A percentile compares a stretch with the other conserved stretches of the same genome.
phyloP scores from a whole-genome alignment of 1,140 invertebrate genomes.

The Heliconius hermathena region DNA sequence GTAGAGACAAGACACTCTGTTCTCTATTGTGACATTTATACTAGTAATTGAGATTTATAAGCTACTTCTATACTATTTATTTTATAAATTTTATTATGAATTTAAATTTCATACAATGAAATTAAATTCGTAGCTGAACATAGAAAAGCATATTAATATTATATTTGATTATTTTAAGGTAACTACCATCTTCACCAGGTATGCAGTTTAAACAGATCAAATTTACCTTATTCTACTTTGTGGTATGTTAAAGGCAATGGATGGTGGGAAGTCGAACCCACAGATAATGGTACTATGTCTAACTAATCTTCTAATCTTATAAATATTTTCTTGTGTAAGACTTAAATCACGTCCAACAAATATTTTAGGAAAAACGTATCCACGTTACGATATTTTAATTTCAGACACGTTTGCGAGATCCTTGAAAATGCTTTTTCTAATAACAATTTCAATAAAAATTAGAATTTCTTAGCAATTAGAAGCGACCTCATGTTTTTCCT shows the following conservation, averaged over 20 bases:
- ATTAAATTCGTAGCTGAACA: too few species aligned
- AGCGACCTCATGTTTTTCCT: constrained; percentile 30
- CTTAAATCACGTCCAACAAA: not conserved
- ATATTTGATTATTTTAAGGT: too few species aligned
- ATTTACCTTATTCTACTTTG: not conserved
- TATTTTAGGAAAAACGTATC: not conserved
- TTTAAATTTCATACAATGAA: too few species aligned
- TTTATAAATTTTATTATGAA: too few species aligned
- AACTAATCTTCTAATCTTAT: not conserved
- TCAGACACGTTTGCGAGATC: not conserved
- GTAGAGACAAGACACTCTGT: too few species aligned
- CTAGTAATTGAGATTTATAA: too few species aligned
- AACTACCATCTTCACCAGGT: not conserved
- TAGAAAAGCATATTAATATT: too few species aligned
- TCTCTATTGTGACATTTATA: too few species aligned
- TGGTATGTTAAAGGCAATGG: not conserved
- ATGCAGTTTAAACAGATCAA: not conserved
- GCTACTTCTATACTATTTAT: too few species aligned
- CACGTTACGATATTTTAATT: not conserved
- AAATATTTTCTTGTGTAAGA: not conserved
- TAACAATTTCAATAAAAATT: constrained; percentile 36
- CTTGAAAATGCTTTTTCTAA: constrained; percentile 9
- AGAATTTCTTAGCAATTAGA: constrained; percentile 26
- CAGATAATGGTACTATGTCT: not conserved
- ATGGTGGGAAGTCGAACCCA: not conserved